phyloP scores from a whole-genome alignment of 2,797 vertebrate species.

The Pseudochromis fuscus region DNA sequence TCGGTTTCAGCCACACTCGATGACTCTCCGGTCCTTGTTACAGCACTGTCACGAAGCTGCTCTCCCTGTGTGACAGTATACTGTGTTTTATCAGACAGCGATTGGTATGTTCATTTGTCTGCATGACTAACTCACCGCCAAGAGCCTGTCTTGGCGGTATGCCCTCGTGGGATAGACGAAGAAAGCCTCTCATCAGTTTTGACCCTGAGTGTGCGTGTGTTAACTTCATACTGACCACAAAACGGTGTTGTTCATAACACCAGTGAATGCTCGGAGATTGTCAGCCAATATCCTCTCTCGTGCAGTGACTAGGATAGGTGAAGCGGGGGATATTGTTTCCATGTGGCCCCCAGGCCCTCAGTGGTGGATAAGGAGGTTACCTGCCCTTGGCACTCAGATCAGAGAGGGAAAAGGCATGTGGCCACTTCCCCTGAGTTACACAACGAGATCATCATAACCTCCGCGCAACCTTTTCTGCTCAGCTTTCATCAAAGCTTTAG shows the following conservation, averaged over 20 bases:
- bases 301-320: conserved; percentile 63
- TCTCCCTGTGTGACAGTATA: conserved; percentile 40
- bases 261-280: conserved; percentile 61
- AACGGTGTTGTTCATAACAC: conserved; percentile 63
- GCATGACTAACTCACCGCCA: conserved; percentile 61
- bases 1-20: conserved; percentile 26
- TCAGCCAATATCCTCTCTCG: conserved; percentile 76
- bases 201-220: conserved; percentile 34
- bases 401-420: conserved; percentile 63
- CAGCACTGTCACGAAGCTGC: conserved; percentile 26
- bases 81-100: conserved; percentile 63
- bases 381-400: conserved; percentile 70
- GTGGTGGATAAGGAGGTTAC: conserved; percentile 59
- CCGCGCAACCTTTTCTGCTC: conserved; percentile 57
- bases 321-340: conserved; percentile 75
- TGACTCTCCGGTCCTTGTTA: conserved; percentile 29
- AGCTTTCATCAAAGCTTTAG: conserved; percentile 72
- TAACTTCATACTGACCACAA: conserved; percentile 40
- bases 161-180: conserved; percentile 53
- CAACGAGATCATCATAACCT: conserved; percentile 74
- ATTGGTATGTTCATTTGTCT: conserved; percentile 66
- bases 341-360: conserved; percentile 56
- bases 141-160: conserved; percentile 36
- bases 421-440: conserved; percentile 69
- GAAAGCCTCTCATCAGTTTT: conserved; percentile 51